Evolutionary conservation across 2,888 invertebrate genomes (phyloP).

Genomic region (Ormyrus pomaceus): DNA sequence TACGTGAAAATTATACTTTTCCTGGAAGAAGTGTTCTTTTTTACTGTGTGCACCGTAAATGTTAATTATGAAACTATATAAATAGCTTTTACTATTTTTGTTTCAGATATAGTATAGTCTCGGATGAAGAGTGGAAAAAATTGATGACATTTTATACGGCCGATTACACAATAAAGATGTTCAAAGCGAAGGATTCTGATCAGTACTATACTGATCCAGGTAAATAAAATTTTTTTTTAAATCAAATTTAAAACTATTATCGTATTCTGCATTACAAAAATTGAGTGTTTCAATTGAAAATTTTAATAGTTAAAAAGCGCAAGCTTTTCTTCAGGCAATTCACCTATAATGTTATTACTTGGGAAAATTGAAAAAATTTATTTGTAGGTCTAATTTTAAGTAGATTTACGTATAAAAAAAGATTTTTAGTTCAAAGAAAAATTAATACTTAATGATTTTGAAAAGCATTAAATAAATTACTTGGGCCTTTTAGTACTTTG

Average conservation of each 20-base stretch:
- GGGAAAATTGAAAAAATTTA: no score
- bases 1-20: no score
- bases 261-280: no score
- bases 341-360: no score
- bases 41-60: not conserved
- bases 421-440: no score
- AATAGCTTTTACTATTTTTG: not conserved
- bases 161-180: constrained; percentile 66
- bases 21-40: not conserved
- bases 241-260: no score
- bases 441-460: no score
- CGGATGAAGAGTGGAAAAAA: constrained; percentile 70
- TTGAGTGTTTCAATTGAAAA: no score
- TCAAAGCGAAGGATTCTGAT: constrained; percentile 26
- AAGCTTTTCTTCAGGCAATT: no score
- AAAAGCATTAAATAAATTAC: not conserved
- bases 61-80: not conserved
- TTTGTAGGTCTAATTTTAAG: no score
- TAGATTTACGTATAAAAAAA: no score
- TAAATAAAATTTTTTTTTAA: constrained; percentile 2
- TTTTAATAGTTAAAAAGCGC: no score
- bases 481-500: not conserved
- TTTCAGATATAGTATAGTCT: constrained; percentile 67
- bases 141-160: constrained; percentile 68
- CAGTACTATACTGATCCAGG: constrained; percentile 39